Evolutionary conservation across 2,797 vertebrate genomes (phyloP).

Genomic region (Streptopelia turtur): DNA sequence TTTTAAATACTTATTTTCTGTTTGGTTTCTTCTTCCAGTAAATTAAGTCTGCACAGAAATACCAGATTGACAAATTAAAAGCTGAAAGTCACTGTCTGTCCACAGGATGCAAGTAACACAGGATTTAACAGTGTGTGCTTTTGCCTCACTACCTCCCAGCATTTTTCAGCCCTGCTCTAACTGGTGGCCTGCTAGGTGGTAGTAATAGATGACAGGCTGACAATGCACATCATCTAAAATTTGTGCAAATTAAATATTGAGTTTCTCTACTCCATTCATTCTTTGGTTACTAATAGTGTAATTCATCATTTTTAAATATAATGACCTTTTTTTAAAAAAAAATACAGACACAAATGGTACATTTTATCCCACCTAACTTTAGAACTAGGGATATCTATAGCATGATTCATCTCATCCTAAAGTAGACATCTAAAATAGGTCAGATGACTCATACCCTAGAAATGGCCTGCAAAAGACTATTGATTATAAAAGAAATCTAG

Average conservation of each 20-base stretch:
- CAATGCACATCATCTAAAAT: conserved; percentile 44
- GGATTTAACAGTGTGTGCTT: not conserved
- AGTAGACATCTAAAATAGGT: conserved; percentile 48
- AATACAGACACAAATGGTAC: conserved; percentile 44
- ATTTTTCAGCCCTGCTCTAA: conserved; percentile 29
- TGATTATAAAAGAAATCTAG: conserved; percentile 21
- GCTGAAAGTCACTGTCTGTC: not conserved
- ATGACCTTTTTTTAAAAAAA: conserved; percentile 2
- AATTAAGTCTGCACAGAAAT: conserved; percentile 8
- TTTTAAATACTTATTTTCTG: not conserved
- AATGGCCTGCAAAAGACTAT: conserved; percentile 29
- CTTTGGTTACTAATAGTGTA: conserved; percentile 38
- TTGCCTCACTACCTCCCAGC: not conserved
- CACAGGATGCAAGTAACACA: not conserved
- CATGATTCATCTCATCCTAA: conserved; percentile 44
- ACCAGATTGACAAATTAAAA: not conserved
- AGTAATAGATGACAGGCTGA: conserved; percentile 10
- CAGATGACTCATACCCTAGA: conserved; percentile 58
- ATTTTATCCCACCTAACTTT: conserved; percentile 60
- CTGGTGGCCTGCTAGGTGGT: not conserved
- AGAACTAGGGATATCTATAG: conserved; percentile 50
- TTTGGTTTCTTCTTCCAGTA: conserved; percentile 5
- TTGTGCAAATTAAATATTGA: conserved; percentile 60
- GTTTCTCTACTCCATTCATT: conserved; percentile 21
- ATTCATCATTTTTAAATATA: conserved; percentile 46